Base-by-base conservation (phyloP, 2,888 invertebrate species). In the Mesorhabditis spiculigera region DNA sequence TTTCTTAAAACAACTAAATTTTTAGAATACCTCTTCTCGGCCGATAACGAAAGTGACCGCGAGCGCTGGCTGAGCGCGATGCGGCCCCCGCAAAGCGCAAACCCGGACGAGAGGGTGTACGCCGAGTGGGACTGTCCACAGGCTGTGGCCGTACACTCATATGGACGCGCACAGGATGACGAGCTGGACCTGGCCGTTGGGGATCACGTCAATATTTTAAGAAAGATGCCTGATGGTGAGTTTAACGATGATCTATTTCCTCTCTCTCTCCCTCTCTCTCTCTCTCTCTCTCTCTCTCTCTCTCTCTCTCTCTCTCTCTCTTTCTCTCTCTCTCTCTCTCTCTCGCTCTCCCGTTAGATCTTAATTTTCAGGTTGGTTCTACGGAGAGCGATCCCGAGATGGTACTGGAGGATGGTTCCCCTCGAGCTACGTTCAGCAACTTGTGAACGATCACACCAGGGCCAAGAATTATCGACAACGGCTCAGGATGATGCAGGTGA, bases 121-220 rank as follows among this genome's bases (percentile, higher is more conserved):
- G 95, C 94, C 84, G 92, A 92, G 84, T 96, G 95, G 95, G 89
- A 96, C 88, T 96, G 95, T 86, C 96, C 96, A 45, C 95, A 95
- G 89, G 94, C 94, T 42, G 91, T 92, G 81, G 93, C 92, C 75
- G 90, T 93, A 45, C 93, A 93, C 88, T 89, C 90, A 62, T 96
- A 95, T 87, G 87, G 89, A 4, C 78, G 78, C 13, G 67, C 90
- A 78, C 94, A 96, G 88, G 93, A 94, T 43, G 96, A 97, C 89
- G 95, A 95, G 87, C 89, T 97, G 68, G 89, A 91, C 41, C 89
- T 97, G 73, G 91, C 92, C 72, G 90, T 91, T 82, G 94, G 94
- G 0, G 97, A 97, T 88, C 91, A 94, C 68, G 91, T 96, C 78
- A 95, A 95, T 86, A 95, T 97, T 44, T 90, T 92, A 58, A 90